Evolutionary conservation across 2,113 vertebrate genomes (phyloP), one percentile per base, ranked within the genome.

Genomic region (Microcebus tavaratra): DNA sequence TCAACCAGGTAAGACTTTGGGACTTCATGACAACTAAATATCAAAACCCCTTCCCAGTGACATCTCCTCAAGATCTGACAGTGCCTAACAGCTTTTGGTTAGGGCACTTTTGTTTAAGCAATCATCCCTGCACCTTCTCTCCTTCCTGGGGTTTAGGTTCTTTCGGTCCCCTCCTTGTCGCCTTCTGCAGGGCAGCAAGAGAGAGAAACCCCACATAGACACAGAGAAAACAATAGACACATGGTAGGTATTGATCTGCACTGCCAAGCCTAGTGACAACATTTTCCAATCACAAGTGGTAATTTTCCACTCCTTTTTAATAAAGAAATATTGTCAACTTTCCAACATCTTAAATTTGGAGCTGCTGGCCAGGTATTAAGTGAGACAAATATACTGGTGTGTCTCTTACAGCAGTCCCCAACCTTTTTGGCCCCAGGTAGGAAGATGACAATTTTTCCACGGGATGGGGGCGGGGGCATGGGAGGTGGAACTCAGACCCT

Each of bases 301-400:
- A 97, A 91, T 61, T 91, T 86, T 73, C 68, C n/a, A 57, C 29
- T 65, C 25, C 65, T 86, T 87, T 94, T 48, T 31, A 79, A 31
- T 75, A 42, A 90, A 86, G 65, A 95, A 55, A 79, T 53, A n/a
- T 53, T 80, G 75, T 79, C 80, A 79, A 48, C 20, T 67, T 86
- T 73, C 57, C 70, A 90, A 23, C 9, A 31, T 61, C 83, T 96
- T 70, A 15, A 67, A 53, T 6, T 57, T 8, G 14, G 36, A 76
- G 15, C 39, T 36, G 1, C 63, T 59, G 23, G 70, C 50, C 55
- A 55, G 39, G 12, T 50, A 55, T n/a, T 48, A n/a, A 86, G 25
- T n/a, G 31, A 39, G 80, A n/a, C 6, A 67, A 75, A 36, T n/a
- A 53, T 27, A 20, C 14, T 39, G 13, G 18, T 39, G 4, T 53